These are phyloP conservation scores for Acleris emargana DNA, from an alignment of 2,888 invertebrate species.

Conservation along the genomic window DNA sequence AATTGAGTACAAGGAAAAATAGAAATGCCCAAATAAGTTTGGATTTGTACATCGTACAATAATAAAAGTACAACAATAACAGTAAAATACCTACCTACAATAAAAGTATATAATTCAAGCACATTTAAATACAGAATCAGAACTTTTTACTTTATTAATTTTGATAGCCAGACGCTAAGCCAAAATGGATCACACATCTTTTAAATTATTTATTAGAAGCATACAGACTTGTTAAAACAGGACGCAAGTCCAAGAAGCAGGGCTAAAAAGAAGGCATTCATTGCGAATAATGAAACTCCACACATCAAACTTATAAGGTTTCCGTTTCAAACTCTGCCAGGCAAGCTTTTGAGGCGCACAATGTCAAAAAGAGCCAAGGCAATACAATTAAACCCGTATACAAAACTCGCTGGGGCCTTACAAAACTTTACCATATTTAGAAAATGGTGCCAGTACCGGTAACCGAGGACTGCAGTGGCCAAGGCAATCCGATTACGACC, in stretches of 20 bases:
- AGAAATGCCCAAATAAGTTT: too few species aligned
- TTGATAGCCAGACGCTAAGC: too few species aligned
- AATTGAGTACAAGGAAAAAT: too few species aligned
- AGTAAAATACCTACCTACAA: too few species aligned
- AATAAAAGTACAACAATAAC: too few species aligned
- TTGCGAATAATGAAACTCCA: conserved; percentile 10
- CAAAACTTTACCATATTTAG: conserved; percentile 76
- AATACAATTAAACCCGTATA: conserved; percentile 20
- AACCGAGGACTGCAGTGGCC: conserved; percentile 54
- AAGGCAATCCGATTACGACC: conserved; percentile 65
- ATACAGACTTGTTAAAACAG: not conserved
- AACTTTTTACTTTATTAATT: too few species aligned
- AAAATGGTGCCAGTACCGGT: conserved; percentile 70
- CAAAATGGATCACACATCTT: too few species aligned
- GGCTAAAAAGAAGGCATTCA: not conserved
- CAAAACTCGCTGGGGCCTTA: conserved; percentile 52
- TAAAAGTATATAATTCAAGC: too few species aligned
- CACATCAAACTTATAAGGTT: conserved; percentile 11
- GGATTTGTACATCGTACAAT: too few species aligned
- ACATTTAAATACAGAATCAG: too few species aligned
- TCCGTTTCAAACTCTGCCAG: conserved; percentile 18
- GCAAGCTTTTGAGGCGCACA: conserved; percentile 39
- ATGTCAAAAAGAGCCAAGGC: conserved; percentile 44
- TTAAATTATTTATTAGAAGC: too few species aligned
- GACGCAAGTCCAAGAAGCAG: not conserved